Percentiles rank a stretch among this genome's conserved stretches.
Conservation (phyloP, 2,888 invertebrate genomes). For the Conops quadrifasciatus region DNA sequence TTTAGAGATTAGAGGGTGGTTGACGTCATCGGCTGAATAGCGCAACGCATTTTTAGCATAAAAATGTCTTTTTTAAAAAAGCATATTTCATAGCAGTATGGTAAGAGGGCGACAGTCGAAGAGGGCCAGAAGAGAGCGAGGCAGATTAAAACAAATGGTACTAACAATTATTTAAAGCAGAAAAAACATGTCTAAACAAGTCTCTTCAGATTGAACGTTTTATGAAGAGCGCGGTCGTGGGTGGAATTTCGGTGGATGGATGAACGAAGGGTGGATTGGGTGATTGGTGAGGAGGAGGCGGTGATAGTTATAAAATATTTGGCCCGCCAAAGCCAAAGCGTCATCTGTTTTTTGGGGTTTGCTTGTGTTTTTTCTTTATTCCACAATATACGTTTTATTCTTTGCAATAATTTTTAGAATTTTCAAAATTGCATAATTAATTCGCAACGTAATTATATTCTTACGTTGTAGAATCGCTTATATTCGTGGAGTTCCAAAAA, state of each 20-base stretch:
- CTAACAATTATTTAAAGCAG: no score
- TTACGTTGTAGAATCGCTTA: no score
- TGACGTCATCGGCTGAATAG: conserved; percentile 17
- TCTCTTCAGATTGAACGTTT: not conserved
- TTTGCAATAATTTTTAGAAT: no score
- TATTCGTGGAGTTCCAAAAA: no score
- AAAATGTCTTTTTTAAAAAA: not conserved
- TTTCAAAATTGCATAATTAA: no score
- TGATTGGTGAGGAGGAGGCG: no score
- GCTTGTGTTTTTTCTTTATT: no score
- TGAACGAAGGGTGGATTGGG: not conserved
- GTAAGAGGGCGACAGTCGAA: not conserved
- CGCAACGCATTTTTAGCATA: not conserved
- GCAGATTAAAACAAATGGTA: not conserved
- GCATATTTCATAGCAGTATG: not conserved
- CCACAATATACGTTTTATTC: no score
- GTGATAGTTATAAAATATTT: no score
- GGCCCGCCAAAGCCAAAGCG: no score
- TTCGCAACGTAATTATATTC: no score
- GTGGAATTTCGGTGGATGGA: not conserved
- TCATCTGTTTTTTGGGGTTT: no score
- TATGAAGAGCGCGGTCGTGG: not conserved
- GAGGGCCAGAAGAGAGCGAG: not conserved
- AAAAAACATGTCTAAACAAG: not conserved
- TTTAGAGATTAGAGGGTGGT: not conserved